phyloP scores from a whole-genome alignment of 2,888 invertebrate species.

The Epinotia brunnichana region DNA sequence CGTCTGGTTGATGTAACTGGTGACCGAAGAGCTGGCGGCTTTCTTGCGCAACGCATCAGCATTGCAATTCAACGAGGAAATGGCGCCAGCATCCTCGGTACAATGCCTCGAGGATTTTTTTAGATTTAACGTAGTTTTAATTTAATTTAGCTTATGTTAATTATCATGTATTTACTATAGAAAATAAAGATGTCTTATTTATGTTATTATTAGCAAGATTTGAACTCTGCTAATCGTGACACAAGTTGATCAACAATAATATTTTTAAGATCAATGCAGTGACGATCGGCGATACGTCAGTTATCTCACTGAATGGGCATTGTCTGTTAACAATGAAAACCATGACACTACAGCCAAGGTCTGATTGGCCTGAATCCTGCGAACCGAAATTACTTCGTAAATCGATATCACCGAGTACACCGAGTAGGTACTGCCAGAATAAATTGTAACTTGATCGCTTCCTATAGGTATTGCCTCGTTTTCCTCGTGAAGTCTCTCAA shows the following conservation, averaged over 20 bases:
- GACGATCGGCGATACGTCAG: slow-evolving; percentile 14
- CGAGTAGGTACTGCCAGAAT: too few species aligned
- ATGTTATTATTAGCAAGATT: too few species aligned
- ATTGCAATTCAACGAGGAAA: too few species aligned
- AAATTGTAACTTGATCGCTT: slow-evolving; percentile 14
- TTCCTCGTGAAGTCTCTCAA: background rate
- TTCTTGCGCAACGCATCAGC: too few species aligned
- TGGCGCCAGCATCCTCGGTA: too few species aligned
- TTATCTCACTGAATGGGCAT: slow-evolving; percentile 23
- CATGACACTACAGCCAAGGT: slow-evolving; percentile 3
- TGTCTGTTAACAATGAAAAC: slow-evolving; percentile 16
- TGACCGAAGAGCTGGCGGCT: too few species aligned
- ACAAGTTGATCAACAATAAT: background rate
- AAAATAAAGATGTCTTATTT: too few species aligned
- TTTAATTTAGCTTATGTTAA: too few species aligned
- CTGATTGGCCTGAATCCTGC: slow-evolving; percentile 15
- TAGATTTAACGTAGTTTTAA: too few species aligned
- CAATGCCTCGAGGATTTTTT: too few species aligned
- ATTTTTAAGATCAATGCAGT: slow-evolving; percentile 8
- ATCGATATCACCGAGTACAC: background rate
- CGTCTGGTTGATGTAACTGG: too few species aligned
- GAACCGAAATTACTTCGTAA: slow-evolving; percentile 23
- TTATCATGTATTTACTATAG: too few species aligned
- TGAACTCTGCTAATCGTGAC: background rate
- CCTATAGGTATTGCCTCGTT: background rate